Evolutionary conservation across 2,888 invertebrate species (phyloP), one percentile per base, ranked within the genome.

Genomic region (Keiferia lycopersicella): DNA sequence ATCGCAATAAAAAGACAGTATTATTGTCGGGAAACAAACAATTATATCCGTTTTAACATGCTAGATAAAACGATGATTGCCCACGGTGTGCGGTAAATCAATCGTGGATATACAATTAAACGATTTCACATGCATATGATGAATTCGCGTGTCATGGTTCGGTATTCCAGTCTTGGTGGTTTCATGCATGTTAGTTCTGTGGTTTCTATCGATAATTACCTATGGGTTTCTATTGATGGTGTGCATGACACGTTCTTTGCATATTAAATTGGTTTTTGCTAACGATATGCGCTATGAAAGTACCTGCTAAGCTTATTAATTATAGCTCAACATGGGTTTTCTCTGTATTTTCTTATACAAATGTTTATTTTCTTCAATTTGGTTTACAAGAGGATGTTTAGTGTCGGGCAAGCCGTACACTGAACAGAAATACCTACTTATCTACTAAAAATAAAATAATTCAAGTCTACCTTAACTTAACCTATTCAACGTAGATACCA

Each of bases 101-200:
- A 66, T 69, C 68, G 68, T 68, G 67, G 71, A 75, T 74, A 67
- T 78, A 73, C 75, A 78, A 81, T 79, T 73, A 76, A 71, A 78
- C 73, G 72, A 80, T 78, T 80, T 83, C 75, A 76, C 78, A 79
- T 77, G 76, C 73, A 71, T 74, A 74, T 73, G 77, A 80, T 74
- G 67, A 69, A 72, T 71, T 75, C 65, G 75, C 75, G 73, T 79
- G 77, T 76, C 75, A 71, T 65, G 67, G 16, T n/a, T 22, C n/a
- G 57, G 30, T 53, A 26, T 34, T 56, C 34, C 34, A 34, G 30
- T 48, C 48, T 18, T 16, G 12, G 0, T 63, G 22, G 22, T 66
- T 57, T 63, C 63, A 65, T 57, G 63, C 63, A 63, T 60, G 63
- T n/a, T 61, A 61, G 41, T 30, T 65, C 61, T 12, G 51, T 57